phyloP scores from a whole-genome alignment of 2,888 invertebrate genomes.

The Phania funesta region DNA sequence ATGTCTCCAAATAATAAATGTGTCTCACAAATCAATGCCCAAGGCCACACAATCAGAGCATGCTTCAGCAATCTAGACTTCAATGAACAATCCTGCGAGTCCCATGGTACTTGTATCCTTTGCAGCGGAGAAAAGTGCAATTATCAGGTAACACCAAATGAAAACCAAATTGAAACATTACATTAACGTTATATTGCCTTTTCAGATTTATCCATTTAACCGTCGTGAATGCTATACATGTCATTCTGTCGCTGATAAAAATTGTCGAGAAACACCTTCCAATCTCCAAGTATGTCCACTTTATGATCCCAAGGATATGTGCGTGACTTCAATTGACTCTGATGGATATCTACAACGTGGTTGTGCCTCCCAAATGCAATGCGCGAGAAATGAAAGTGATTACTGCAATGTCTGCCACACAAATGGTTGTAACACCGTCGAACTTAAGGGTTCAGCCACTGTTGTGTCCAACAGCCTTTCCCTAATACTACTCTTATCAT shows the following conservation, averaged over 20 bases:
- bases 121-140: conserved; percentile 75
- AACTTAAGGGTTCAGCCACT: conserved; percentile 70
- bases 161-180: not conserved
- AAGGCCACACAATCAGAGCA: conserved; percentile 74
- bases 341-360: conserved; percentile 71
- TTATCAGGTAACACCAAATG: conserved; percentile 63
- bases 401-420: conserved; percentile 72
- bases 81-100: conserved; percentile 70
- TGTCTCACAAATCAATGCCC: conserved; percentile 68
- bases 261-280: conserved; percentile 69
- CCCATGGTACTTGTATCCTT: conserved; percentile 70
- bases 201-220: conserved; percentile 72
- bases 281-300: conserved; percentile 71
- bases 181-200: not conserved
- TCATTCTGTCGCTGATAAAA: conserved; percentile 68
- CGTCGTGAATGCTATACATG: conserved; percentile 76
- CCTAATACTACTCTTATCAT: conserved; percentile 70
- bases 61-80: conserved; percentile 70
- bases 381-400: conserved; percentile 67
- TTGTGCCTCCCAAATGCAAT: conserved; percentile 71
- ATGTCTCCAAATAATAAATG: conserved; percentile 71
- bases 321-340: conserved; percentile 68
- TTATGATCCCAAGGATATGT: conserved; percentile 72
- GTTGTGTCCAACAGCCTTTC: conserved; percentile 61
- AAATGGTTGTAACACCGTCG: conserved; percentile 73